Evolutionary conservation across 1,140 invertebrate species (phyloP), one percentile per base, ranked within the genome.

Genomic region (Homarus americanus): DNA sequence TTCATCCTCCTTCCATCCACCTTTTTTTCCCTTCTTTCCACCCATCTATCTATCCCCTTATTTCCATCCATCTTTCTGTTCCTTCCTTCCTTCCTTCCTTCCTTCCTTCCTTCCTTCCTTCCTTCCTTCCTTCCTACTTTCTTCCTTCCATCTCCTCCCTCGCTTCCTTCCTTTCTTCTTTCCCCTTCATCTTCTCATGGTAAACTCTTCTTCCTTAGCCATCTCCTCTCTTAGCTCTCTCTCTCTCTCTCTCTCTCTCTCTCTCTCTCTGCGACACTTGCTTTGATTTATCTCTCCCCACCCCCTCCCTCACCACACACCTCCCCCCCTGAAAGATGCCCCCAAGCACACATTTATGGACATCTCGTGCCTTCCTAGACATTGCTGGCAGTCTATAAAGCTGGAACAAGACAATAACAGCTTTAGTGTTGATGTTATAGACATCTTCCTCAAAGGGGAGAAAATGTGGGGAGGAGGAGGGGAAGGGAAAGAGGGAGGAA

Each of bases 171-270:
- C 24, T 32, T 40, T 24, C 34, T 36, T 40, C 24, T 10, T 34
- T 10, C 24, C 38, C 10, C 38, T 40, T 9, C 24, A 12, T 78
- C 34, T 32, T 34, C 20, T 36, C 24, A 5, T 53, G 24, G 41
- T 17, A n/a, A 36, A n/a, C 82, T 84, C 63, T 72, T 66, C 73
- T 36, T 84, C 82, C n/a, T 20, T 72, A 34, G 41, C 38, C 44
- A 66, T 73, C 69, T 73, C 69, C 73, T 49, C 63, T 49, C 63
- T 49, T 73, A 38, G 44, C 69, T 85, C 82, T 85, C 82, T 85
- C 82, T 73, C 69, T 73, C 69, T 73, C 53, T 85, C 66, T 72
- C 82, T 85, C 82, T 85, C 82, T 85, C 82, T 85, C 82, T 85
- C 80, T 69, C 63, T 69, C 63, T 69, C 63, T 41, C 80, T 69